Base-by-base conservation (phyloP, 2,888 invertebrate species). In the Meteorus colon region DNA sequence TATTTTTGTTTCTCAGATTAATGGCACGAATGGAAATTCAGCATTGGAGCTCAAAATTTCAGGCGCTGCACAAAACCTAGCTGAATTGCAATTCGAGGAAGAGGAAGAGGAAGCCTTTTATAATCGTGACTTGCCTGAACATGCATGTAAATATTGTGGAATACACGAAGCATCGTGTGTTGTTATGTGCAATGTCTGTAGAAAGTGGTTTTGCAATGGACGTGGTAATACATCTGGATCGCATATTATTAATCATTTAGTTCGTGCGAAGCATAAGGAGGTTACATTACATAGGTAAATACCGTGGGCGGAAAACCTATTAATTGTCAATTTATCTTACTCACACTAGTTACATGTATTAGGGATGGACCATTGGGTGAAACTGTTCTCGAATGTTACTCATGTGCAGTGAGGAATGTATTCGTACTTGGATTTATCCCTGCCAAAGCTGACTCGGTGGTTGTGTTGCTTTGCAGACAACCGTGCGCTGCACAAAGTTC, bases 191-290 rank as follows among this genome's bases (percentile, higher is more conserved):
- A 98, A 98, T 89, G 94, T 96, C 78, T 99, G 99, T 89, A 98
- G 97, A 89, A 98, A 99, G 89, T 99, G 99, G 99, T 99, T 99
- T 89, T 99, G 99, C 90, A 99, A 99, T 91, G 99, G 98, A 0
- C 94, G 98, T 76, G 99, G 99, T 19, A 98, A 97, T 88, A 98
- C 98, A 1, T 98, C 98, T 0, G 99, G 97, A 34, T 98, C 99
- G 67, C 99, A 99, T 88, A 98, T 99, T 83, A 97, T 99, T 83
- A 99, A 99, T 90, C 99, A 99, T 91, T 91, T 99, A 88, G 99
- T 99, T 78, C 92, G 99, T 80, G 98, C 99, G n/a, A 98, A 98
- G 90, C 98, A 99, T 89, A 99, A 99, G 92, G 99, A 99, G 91
- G 98, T 99, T 0, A 98, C 98, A 0, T 91, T 99, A 66, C 99